Evolutionary conservation across 2,888 invertebrate species (phyloP).

Genomic region (Ptilodon capucinus): DNA sequence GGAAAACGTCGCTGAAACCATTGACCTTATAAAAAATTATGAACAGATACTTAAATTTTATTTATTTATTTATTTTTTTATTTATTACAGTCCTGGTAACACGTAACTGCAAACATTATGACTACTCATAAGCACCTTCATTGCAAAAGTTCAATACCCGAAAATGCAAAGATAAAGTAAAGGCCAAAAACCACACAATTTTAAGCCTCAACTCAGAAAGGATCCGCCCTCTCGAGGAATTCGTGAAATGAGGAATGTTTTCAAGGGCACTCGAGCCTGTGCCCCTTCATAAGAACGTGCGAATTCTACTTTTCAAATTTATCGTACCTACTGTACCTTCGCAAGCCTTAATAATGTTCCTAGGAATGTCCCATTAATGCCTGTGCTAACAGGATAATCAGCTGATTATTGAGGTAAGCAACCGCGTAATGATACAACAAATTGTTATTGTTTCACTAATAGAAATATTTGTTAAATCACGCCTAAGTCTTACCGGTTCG

Average conservation of each 20-base stretch:
- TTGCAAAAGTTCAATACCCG: neutral
- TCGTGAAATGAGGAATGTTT: neutral
- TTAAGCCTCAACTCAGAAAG: neutral
- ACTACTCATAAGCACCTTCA: neutral
- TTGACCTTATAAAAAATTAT: no score
- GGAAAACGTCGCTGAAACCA: no score
- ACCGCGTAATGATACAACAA: conserved; percentile 44
- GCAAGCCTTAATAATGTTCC: neutral
- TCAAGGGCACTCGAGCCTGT: neutral
- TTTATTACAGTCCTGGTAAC: no score
- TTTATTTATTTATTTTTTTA: no score
- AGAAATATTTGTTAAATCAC: conserved; percentile 69
- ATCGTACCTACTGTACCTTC: neutral
- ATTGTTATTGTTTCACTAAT: conserved; percentile 64
- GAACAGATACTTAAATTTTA: no score
- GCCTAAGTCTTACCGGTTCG: conserved; percentile 74
- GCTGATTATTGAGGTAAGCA: conserved; percentile 40
- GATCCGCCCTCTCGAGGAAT: neutral
- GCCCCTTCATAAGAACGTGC: neutral
- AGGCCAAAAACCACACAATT: neutral
- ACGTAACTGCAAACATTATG: neutral
- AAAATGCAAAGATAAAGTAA: neutral
- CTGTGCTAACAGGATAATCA: conserved; percentile 35
- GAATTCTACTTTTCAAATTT: neutral
- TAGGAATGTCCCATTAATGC: conserved; percentile 5